These are phyloP conservation scores for Linyphia triangularis DNA, from an alignment of 2,888 invertebrate genomes.

Conservation along the genomic window DNA sequence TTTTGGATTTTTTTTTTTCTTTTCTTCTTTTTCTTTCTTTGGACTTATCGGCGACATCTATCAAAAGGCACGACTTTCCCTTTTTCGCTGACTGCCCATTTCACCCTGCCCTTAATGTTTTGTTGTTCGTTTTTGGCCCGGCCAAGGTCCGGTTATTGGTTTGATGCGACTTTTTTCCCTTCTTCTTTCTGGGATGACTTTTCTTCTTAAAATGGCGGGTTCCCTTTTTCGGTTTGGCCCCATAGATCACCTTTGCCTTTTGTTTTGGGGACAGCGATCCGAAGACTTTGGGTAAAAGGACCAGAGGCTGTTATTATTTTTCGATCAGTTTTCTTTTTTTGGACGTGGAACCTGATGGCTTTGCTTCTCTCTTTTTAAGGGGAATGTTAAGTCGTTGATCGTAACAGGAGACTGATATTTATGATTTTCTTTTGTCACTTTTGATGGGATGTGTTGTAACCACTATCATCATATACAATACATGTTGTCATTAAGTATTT, in stretches of 20 bases:
- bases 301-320: constrained; percentile 3
- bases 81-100: constrained; percentile 22
- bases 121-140: constrained; percentile 19
- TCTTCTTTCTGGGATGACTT: constrained; percentile 28
- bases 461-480: too few relatives aligned
- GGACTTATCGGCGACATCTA: constrained; percentile 73
- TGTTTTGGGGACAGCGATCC: neutral
- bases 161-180: neutral
- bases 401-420: neutral
- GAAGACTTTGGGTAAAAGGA: neutral
- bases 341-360: too few relatives aligned
- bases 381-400: neutral
- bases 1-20: neutral
- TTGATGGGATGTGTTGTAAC: too few relatives aligned
- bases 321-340: too few relatives aligned
- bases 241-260: constrained; percentile 47
- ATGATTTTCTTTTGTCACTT: neutral
- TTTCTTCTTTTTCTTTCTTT: constrained; percentile 22
- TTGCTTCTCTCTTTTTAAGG: neutral
- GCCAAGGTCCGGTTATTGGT: constrained; percentile 46
- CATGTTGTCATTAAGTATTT: too few relatives aligned
- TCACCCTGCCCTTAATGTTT: constrained; percentile 32
- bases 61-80: constrained; percentile 65
- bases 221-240: neutral
- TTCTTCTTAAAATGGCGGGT: constrained; percentile 47